A percentile compares a stretch with the other conserved stretches of the same genome.
These are phyloP conservation scores for Macroramphosus scolopax DNA, from an alignment of 2,797 vertebrate genomes.

Conservation along the genomic window DNA sequence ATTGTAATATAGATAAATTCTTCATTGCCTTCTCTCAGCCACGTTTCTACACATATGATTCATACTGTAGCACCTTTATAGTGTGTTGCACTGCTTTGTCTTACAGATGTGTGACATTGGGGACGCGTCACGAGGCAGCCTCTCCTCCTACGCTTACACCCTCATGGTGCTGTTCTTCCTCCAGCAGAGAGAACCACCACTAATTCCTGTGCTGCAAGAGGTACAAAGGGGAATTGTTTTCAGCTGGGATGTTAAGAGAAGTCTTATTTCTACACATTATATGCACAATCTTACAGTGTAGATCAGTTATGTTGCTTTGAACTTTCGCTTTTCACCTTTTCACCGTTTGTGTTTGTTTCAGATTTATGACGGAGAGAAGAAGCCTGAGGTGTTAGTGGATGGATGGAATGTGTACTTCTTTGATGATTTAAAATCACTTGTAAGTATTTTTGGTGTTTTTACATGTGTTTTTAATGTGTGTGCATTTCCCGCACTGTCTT, in stretches of 20 bases:
- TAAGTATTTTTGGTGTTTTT: conserved; percentile 64
- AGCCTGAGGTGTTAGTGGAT: conserved; percentile 88
- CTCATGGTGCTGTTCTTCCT: conserved; percentile 97
- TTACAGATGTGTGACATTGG: conserved; percentile 93
- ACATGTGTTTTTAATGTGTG: background rate
- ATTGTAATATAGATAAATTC: background rate
- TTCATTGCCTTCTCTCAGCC: too few relatives aligned
- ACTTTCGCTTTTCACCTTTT: background rate
- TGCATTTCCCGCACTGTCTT: background rate
- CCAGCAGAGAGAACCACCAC: conserved; percentile 89
- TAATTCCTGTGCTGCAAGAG: conserved; percentile 96
- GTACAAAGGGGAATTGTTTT: conserved; percentile 60
- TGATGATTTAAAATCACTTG: conserved; percentile 84
- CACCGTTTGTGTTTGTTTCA: conserved; percentile 64
- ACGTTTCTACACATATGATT: too few relatives aligned
- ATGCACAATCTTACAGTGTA: background rate
- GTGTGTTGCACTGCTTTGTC: background rate
- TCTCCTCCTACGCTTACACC: conserved; percentile 95
- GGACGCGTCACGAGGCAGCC: conserved; percentile 93
- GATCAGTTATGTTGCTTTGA: background rate
- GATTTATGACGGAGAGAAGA: conserved; percentile 86
- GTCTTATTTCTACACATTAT: too few relatives aligned
- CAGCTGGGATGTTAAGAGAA: too few relatives aligned
- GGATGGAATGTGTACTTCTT: conserved; percentile 95
- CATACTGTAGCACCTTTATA: background rate